phyloP scores from a whole-genome alignment of 2,113 vertebrate genomes.

The Microtus oregoni region DNA sequence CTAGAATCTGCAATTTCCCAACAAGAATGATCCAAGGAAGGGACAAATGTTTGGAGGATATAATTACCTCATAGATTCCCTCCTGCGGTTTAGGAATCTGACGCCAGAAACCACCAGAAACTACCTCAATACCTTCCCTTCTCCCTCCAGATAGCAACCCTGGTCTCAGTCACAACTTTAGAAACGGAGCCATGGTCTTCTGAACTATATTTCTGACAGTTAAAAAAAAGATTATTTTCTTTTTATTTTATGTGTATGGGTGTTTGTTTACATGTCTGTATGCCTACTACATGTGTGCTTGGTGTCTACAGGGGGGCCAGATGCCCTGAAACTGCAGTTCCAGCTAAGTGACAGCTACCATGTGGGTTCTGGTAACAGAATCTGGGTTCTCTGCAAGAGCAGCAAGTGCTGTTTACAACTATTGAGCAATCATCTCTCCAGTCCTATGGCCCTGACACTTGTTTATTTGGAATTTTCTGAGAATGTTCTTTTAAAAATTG shows the following conservation, averaged over 20 bases:
- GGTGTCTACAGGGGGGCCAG: neutral
- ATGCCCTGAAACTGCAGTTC: neutral
- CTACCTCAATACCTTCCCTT: neutral
- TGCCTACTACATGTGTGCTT: neutral
- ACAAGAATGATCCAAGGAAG: neutral
- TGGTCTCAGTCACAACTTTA: neutral
- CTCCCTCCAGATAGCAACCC: neutral
- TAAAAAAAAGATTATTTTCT: neutral
- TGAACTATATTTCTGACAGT: neutral
- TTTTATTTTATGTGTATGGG: neutral
- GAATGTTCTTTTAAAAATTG: neutral
- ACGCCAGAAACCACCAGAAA: accelerated
- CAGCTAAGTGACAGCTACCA: neutral
- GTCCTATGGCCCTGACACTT: neutral
- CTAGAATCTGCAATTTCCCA: neutral
- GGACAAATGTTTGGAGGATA: neutral
- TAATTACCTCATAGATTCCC: neutral
- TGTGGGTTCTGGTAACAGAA: no score
- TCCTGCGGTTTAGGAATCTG: neutral
- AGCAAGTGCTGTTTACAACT: neutral
- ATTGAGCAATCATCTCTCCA: neutral
- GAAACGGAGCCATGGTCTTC: neutral
- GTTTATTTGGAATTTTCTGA: neutral
- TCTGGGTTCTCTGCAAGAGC: neutral
- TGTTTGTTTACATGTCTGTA: neutral